phyloP scores from a whole-genome alignment of 2,888 invertebrate species.

The Habrosyne pyritoides region DNA sequence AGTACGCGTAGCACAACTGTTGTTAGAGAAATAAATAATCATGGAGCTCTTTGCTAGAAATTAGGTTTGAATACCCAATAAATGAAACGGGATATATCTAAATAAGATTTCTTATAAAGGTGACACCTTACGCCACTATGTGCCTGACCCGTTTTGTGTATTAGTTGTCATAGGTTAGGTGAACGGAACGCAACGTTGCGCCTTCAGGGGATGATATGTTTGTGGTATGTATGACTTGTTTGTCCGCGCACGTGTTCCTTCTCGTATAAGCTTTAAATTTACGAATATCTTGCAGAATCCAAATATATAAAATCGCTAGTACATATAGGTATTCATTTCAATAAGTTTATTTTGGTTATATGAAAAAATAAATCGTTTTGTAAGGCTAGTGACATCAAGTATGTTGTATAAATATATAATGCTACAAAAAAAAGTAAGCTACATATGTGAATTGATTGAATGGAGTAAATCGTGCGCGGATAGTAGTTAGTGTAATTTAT shows the following conservation, averaged over 20 bases:
- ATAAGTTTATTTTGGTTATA: background rate
- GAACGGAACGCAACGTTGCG: constrained; percentile 49
- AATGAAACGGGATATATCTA: background rate
- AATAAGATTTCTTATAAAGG: constrained; percentile 10
- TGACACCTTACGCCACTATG: constrained; percentile 61
- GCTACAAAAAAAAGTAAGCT: background rate
- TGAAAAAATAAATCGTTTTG: background rate
- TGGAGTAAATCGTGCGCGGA: constrained; percentile 39
- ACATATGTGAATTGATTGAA: constrained; percentile 7
- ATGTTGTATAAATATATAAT: background rate
- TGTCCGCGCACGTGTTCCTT: constrained; percentile 27
- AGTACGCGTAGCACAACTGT: constrained; percentile 60
- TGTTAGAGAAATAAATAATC: constrained; percentile 37
- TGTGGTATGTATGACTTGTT: constrained; percentile 28
- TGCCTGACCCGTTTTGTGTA: constrained; percentile 67
- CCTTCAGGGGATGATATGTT: constrained; percentile 41
- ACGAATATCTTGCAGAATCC: background rate
- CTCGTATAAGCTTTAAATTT: constrained; percentile 4
- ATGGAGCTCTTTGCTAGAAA: constrained; percentile 8
- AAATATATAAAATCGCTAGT: background rate
- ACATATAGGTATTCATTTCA: background rate
- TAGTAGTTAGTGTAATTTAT: constrained; percentile 66
- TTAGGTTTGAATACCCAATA: background rate
- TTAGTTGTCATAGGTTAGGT: constrained; percentile 42
- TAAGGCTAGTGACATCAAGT: background rate